These are phyloP conservation scores for Agrenia bidenticulata DNA, from an alignment of 2,888 invertebrate species.

Conservation along the genomic window DNA sequence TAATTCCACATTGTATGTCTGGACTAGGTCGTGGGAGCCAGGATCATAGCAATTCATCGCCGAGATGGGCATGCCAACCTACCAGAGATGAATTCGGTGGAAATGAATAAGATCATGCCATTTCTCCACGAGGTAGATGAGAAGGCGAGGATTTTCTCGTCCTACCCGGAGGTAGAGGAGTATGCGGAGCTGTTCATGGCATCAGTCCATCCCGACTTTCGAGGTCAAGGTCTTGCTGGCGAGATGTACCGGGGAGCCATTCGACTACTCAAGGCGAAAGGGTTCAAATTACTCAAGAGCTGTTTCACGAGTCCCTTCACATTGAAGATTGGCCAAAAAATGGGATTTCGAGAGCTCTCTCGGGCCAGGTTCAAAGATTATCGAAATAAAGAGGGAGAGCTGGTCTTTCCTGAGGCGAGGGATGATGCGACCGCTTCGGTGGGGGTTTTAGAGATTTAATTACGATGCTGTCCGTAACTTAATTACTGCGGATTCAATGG, in stretches of 20 bases:
- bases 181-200: conserved; percentile 49
- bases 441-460: conserved; percentile 40
- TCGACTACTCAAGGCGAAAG: conserved; percentile 36
- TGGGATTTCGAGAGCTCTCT: conserved; percentile 45
- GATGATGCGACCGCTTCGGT: conserved; percentile 40
- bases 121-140: conserved; percentile 42
- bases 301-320: conserved; percentile 47
- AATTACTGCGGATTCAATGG: too few relatives aligned
- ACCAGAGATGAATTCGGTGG: conserved; percentile 32
- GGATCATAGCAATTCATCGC: conserved; percentile 38
- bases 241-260: conserved; percentile 42
- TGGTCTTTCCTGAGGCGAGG: conserved; percentile 35
- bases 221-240: conserved; percentile 46
- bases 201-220: conserved; percentile 42
- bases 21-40: conserved; percentile 40
- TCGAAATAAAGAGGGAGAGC: conserved; percentile 39
- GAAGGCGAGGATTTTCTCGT: conserved; percentile 38
- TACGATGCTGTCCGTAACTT: too few relatives aligned
- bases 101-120: conserved; percentile 47
- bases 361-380: conserved; percentile 40
- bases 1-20: conserved; percentile 4
- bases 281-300: conserved; percentile 43
- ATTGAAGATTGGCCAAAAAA: conserved; percentile 42
- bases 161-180: conserved; percentile 39
- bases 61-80: conserved; percentile 20